phyloP scores from a whole-genome alignment of 2,113 vertebrate genomes.

The Paedocypris sp. region DNA sequence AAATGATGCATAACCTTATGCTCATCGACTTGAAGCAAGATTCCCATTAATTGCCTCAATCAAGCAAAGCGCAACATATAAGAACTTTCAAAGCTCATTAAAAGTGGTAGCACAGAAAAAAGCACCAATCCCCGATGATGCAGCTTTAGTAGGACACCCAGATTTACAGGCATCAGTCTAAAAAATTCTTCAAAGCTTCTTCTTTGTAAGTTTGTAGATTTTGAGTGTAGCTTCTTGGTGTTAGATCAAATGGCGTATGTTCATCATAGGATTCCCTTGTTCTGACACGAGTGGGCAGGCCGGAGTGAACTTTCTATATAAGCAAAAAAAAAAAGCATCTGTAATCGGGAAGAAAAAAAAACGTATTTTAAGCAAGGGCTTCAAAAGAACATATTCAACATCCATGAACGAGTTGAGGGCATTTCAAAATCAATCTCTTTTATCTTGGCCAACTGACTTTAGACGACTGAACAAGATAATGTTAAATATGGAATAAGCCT shows the following conservation, averaged over 20 bases:
- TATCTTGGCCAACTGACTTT: background rate
- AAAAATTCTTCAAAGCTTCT: background rate
- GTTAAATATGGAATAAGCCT: background rate
- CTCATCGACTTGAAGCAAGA: no score
- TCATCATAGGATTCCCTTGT: background rate
- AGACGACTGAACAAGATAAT: background rate
- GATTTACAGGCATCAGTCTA: background rate
- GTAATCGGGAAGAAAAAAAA: background rate
- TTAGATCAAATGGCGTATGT: background rate
- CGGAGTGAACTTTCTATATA: background rate
- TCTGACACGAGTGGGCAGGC: constrained; percentile 5
- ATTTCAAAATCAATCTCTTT: background rate
- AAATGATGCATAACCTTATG: background rate
- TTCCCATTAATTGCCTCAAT: constrained; percentile 3
- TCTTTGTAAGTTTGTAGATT: background rate
- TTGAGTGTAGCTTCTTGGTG: background rate
- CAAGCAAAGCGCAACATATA: background rate
- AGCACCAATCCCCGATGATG: background rate
- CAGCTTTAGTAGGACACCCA: background rate
- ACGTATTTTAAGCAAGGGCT: background rate
- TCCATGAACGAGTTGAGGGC: background rate
- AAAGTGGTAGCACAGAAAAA: background rate
- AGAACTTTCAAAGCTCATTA: constrained; percentile 8
- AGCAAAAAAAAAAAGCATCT: background rate
- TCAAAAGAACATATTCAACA: background rate